Evolutionary conservation across 2,113 vertebrate species (phyloP).

Genomic region (Podocnemis expansa): DNA sequence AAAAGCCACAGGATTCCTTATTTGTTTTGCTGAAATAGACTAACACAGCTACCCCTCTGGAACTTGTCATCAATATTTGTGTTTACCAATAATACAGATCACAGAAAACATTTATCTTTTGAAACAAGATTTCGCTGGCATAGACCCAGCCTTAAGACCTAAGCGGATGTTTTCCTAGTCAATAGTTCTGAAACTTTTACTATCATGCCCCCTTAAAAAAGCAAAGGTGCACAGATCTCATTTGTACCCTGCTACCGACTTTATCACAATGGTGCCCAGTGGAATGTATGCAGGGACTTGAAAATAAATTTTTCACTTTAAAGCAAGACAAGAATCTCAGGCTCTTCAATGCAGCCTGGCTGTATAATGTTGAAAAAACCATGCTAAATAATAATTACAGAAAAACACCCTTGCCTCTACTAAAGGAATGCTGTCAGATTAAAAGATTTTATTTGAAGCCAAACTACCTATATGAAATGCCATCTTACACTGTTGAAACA

Average conservation of each 20-base stretch:
- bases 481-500: not conserved
- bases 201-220: not conserved
- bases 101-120: not conserved
- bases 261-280: not conserved
- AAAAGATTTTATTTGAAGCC: not conserved
- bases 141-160: not conserved
- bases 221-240: not conserved
- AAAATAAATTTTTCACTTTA: not conserved
- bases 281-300: not conserved
- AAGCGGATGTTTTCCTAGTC: not conserved
- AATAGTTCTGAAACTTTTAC: not conserved
- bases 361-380: not conserved
- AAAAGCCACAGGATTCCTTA: no score
- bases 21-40: no score
- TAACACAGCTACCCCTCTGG: no score
- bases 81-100: not conserved
- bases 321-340: not conserved
- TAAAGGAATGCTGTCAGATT: not conserved
- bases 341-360: not conserved
- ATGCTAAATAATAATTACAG: not conserved
- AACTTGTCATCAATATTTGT: not conserved
- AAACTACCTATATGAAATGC: not conserved
- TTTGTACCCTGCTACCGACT: not conserved
- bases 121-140: not conserved
- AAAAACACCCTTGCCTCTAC: not conserved